Conservation (phyloP, 2,113 vertebrate genomes). For the Cacatua alba region DNA sequence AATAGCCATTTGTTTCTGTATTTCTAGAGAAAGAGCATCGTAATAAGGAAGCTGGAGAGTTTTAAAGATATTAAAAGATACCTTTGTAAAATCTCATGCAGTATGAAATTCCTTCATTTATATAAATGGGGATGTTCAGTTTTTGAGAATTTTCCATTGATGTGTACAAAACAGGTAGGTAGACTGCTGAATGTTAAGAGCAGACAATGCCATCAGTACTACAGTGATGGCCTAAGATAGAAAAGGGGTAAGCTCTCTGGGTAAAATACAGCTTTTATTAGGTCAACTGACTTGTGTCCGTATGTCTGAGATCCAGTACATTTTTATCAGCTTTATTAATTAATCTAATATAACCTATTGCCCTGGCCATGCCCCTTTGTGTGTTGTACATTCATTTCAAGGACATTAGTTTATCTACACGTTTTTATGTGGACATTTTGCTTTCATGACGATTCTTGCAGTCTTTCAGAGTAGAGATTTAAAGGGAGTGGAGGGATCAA, state of each 20-base stretch:
- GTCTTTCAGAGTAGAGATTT: not conserved
- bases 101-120: not conserved
- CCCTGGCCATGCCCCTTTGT: too few relatives aligned
- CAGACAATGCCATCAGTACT: not conserved
- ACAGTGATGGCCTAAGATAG: not conserved
- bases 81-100: not conserved
- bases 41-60: not conserved
- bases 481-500: not conserved
- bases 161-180: fast-evolving
- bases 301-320: not conserved
- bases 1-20: not conserved
- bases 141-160: not conserved
- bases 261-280: not conserved
- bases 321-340: not conserved
- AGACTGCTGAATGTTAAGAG: not conserved
- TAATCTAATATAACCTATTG: not conserved
- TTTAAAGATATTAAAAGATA: not conserved
- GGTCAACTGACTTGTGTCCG: not conserved
- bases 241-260: not conserved
- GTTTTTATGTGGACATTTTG: not conserved
- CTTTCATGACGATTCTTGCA: not conserved
- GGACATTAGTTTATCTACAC: fast-evolving
- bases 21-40: not conserved
- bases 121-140: not conserved
- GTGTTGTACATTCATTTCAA: not conserved